These are phyloP conservation scores for Nineta flava DNA, from an alignment of 2,888 invertebrate species.

Conservation along the genomic window DNA sequence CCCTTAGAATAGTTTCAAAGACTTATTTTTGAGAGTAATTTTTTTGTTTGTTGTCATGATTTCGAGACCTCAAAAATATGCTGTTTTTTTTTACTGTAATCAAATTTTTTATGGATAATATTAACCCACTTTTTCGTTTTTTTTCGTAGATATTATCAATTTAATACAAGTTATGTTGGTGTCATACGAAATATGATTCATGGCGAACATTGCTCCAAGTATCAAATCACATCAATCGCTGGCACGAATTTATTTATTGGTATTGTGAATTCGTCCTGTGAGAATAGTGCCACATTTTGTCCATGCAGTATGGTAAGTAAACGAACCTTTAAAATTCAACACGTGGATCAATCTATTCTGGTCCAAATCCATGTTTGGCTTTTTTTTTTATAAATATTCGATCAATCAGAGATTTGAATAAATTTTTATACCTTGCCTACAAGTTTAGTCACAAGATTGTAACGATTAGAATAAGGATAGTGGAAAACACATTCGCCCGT, in stretches of 20 bases:
- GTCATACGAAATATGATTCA: constrained; percentile 70
- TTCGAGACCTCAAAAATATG: too few species aligned
- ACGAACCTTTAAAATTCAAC: constrained; percentile 1
- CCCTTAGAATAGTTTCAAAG: too few species aligned
- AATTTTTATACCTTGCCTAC: too few species aligned
- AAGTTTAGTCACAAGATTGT: too few species aligned
- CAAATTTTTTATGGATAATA: too few species aligned
- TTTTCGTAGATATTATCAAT: constrained; percentile 43
- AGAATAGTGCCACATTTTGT: constrained; percentile 68
- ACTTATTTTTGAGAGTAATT: too few species aligned
- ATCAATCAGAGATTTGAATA: too few species aligned
- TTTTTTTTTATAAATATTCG: not conserved
- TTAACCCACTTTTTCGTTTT: not conserved
- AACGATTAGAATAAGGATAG: too few species aligned
- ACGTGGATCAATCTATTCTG: constrained; percentile 62
- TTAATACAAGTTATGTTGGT: constrained; percentile 62
- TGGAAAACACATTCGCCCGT: too few species aligned
- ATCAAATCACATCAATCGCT: constrained; percentile 63
- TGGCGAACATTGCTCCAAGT: constrained; percentile 77
- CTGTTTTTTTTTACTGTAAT: too few species aligned
- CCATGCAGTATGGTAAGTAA: constrained; percentile 67
- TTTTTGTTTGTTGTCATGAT: too few species aligned
- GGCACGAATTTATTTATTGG: constrained; percentile 83
- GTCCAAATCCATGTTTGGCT: too few species aligned
- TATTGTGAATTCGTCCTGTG: constrained; percentile 75